A percentile compares a stretch with the other conserved stretches of the same genome.
These are phyloP conservation scores for Tromatobia lineatoria DNA, from an alignment of 2,888 invertebrate species.

Conservation along the genomic window DNA sequence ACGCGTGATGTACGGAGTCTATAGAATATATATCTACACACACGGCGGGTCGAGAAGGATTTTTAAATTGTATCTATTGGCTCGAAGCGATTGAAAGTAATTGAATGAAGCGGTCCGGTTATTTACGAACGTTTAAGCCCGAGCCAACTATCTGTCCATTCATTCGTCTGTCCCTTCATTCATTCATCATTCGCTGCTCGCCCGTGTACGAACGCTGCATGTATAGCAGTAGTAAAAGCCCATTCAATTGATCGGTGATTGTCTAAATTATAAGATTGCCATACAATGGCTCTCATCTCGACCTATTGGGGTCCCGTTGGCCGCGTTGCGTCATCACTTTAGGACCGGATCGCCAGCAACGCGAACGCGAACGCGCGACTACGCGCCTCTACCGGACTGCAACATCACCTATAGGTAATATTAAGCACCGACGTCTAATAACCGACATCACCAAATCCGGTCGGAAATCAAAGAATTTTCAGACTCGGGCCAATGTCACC, in stretches of 20 bases:
- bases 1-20: slow-evolving; percentile 13
- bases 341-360: slow-evolving; percentile 81
- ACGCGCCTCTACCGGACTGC: slow-evolving; percentile 45
- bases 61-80: slow-evolving; percentile 86
- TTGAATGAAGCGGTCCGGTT: slow-evolving; percentile 85
- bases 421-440: slow-evolving; percentile 53
- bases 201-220: slow-evolving; percentile 83
- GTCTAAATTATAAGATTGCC: slow-evolving; percentile 86
- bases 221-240: slow-evolving; percentile 85
- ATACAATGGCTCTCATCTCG: slow-evolving; percentile 86
- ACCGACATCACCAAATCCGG: slow-evolving; percentile 1
- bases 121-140: slow-evolving; percentile 85
- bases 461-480: background rate
- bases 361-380: slow-evolving; percentile 76
- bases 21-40: slow-evolving; percentile 43
- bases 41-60: slow-evolving; percentile 68
- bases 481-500: background rate
- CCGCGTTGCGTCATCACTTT: slow-evolving; percentile 85
- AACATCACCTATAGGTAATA: slow-evolving; percentile 67
- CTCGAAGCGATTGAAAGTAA: slow-evolving; percentile 86
- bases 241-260: slow-evolving; percentile 86
- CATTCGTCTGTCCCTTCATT: slow-evolving; percentile 86
- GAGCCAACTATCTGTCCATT: slow-evolving; percentile 86
- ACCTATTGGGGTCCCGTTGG: slow-evolving; percentile 85
- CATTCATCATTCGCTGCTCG: slow-evolving; percentile 85